phyloP scores from a whole-genome alignment of 2,797 vertebrate species.

The Etheostoma nigrum region DNA sequence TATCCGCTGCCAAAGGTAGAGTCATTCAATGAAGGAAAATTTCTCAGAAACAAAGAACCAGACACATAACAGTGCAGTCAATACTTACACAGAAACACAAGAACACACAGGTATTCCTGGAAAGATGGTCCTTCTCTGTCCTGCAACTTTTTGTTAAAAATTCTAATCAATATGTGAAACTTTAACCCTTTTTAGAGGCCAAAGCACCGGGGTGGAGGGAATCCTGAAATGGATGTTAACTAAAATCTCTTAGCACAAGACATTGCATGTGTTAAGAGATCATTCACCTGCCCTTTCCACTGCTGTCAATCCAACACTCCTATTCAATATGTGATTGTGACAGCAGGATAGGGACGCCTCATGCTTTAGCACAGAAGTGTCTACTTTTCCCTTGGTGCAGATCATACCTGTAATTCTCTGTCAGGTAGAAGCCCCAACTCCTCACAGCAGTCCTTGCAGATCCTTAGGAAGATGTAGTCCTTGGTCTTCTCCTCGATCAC shows the following conservation, averaged over 20 bases:
- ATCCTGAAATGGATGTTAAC: background rate
- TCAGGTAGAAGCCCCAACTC: constrained; percentile 94
- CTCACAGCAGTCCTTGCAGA: constrained; percentile 96
- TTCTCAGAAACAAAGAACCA: constrained; percentile 28
- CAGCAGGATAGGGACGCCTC: background rate
- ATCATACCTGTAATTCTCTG: constrained; percentile 92
- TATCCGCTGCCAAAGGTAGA: constrained; percentile 25
- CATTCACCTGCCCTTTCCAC: background rate
- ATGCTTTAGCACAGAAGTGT: background rate
- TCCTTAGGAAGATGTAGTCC: constrained; percentile 98
- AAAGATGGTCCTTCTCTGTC: constrained; percentile 14
- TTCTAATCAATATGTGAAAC: constrained; percentile 27
- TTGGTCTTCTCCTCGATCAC: constrained; percentile 99
- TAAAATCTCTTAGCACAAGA: background rate
- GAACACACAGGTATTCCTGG: constrained; percentile 5
- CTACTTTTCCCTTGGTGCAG: background rate
- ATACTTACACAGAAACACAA: background rate
- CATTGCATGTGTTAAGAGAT: background rate
- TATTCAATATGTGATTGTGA: background rate
- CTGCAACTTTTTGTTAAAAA: constrained; percentile 37
- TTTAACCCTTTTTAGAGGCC: constrained; percentile 37
- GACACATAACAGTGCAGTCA: background rate
- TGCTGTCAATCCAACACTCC: background rate
- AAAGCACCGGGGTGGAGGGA: background rate
- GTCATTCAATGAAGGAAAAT: constrained; percentile 19